Evolutionary conservation across 2,113 vertebrate genomes (phyloP), one percentile per base, ranked within the genome.

Genomic region (Oxygymnocypris stewartii): DNA sequence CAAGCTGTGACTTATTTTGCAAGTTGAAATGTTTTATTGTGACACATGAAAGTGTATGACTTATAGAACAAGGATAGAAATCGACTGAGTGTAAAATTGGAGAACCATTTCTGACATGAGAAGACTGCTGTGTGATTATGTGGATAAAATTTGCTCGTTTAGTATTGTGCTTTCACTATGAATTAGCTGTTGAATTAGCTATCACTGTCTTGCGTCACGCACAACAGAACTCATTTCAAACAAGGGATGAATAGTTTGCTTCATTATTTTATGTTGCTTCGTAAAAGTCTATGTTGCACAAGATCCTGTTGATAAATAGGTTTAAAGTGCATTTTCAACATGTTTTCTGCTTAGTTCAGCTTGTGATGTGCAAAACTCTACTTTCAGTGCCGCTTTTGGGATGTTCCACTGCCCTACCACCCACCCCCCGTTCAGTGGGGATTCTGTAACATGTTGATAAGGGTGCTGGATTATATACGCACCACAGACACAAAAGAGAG

Each of bases 261-360:
- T 6, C 6, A 47, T 47, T 75, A 75, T 47, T 44, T 13, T n/a
- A 7, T 78, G 8, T 54, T 51, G 25, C 25, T 78, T 54, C 49
- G 4, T 78, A 54, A 78, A 18, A 49, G 8, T 54, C 49, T 1
- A 12, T 78, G 76, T 51, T 35, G 49, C 47, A 28, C 6, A 54
- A 78, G 8, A 44, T 54, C 47, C 28, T 20, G 25, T 54, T 75
- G 73, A 75, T 75, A 47, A 75, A 75, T 75, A 75, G 40, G 73
- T 44, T 75, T 25, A 47, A 47, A 75, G 40, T 75, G 73, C 40
- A 13, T 75, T 47, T 75, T 75, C 40, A 75, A 75, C 40, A 75
- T 75, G 40, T 75, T 75, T 75, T 75, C 23, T 75, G 73, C 73
- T 75, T 40, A 47, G 23, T 44, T 75, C 40, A 74, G 71, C 71